A percentile compares a stretch with the other conserved stretches of the same genome.
These are phyloP conservation scores for Phasianus colchicus DNA, from an alignment of 2,113 vertebrate species.

Conservation along the genomic window DNA sequence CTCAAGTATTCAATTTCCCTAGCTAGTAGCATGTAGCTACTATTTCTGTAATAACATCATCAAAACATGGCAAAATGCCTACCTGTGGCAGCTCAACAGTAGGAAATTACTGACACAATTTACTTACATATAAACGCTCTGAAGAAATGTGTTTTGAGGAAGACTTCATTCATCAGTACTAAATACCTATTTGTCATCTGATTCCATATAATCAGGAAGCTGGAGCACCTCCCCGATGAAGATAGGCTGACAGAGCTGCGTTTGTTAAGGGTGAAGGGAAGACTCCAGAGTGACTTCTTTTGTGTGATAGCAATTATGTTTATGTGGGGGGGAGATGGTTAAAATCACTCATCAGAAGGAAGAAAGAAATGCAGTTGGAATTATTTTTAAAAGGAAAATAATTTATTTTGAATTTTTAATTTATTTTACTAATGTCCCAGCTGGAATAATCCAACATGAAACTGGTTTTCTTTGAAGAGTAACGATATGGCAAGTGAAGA, in stretches of 20 bases:
- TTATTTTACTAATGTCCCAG: neutral
- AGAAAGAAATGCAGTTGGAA: fast-evolving
- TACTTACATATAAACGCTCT: neutral
- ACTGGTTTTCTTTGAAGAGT: neutral
- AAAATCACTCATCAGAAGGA: fast-evolving
- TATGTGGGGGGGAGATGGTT: neutral
- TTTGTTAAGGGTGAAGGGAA: neutral
- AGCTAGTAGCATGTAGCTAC: neutral
- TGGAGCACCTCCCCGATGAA: neutral
- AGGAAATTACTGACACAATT: neutral
- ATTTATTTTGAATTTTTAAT: neutral
- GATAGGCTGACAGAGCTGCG: neutral
- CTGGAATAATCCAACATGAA: neutral
- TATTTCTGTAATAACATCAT: neutral
- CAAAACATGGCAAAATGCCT: neutral
- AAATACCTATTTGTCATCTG: neutral
- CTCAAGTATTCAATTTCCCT: too few relatives aligned
- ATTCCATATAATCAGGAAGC: neutral
- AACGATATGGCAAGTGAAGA: neutral
- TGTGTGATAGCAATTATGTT: neutral
- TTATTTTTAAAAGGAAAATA: neutral
- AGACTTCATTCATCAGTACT: neutral
- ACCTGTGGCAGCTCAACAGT: fast-evolving
- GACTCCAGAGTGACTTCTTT: neutral
- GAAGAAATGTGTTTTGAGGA: neutral